These are phyloP conservation scores for Bathynomus jamesi DNA, from an alignment of 1,140 invertebrate species.

Conservation along the genomic window DNA sequence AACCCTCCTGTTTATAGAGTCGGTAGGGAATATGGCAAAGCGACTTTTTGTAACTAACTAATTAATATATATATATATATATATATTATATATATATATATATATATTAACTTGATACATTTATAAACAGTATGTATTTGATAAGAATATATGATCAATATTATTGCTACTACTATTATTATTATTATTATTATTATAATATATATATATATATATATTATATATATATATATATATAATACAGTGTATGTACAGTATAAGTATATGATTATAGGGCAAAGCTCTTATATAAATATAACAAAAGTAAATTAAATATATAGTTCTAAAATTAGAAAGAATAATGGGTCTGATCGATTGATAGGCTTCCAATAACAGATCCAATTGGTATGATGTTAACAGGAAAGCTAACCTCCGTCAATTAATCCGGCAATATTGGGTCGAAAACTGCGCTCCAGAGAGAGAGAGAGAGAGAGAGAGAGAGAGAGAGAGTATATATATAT, in stretches of 20 bases:
- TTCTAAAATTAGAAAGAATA: too few species aligned
- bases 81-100: conserved; percentile 3
- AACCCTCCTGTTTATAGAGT: too few species aligned
- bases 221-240: neutral
- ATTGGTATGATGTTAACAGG: conserved; percentile 8
- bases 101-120: neutral
- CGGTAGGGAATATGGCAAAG: too few species aligned
- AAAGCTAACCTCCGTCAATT: neutral
- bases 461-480: neutral
- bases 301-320: neutral
- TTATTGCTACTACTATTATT: too few species aligned
- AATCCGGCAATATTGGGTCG: neutral
- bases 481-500: neutral
- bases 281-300: neutral
- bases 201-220: neutral
- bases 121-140: too few species aligned
- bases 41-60: too few species aligned
- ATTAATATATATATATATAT: conserved; percentile 3
- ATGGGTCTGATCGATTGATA: neutral
- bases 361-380: neutral
- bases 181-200: neutral
- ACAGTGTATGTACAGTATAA: neutral
- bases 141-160: too few species aligned
- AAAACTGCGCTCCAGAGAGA: neutral
- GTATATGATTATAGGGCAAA: neutral